Base-by-base conservation (phyloP, 1,140 invertebrate genomes). In the Solen grandis region DNA sequence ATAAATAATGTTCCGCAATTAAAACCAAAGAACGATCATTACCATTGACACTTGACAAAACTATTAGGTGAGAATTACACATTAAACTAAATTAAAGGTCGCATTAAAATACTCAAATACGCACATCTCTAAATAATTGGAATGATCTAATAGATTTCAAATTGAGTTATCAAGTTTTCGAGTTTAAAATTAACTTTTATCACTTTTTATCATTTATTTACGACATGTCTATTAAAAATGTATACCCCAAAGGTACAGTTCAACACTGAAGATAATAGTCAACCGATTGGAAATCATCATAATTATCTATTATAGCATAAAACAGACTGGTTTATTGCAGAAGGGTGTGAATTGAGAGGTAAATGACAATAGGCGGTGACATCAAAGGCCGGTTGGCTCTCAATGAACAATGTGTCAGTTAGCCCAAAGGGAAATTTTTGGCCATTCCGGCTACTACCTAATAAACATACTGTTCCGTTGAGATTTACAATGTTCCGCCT, bases 271-370 rank as follows among this genome's bases (percentile, higher is more conserved):
- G n/a, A n/a, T n/a, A n/a, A n/a, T n/a, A n/a, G n/a, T 13, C 22
- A 31, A 60, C 60, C 57, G 22, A 69, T 46, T 3, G 5, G 22
- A 65, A n/a, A 35, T 33, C 31, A 50, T 33, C 63, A 41, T 78
- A 78, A 78, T 78, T 78, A 78, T 78, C 75, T 68, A 25, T 78
- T 78, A 46, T 78, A 27, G 31, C 62, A 78, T 78, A 78, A 78
- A 78, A 68, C 50, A 59, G 63, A 60, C 65, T 65, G 66, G 19
- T 78, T 78, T 55, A 78, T 78, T 54, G 52, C 54, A 10, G 27
- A 68, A 78, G 69, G 41, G 75, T 78, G 75, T 35, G 75, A 78
- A 38, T n/a, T 27, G 63, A 35, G 1, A 35, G 59, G 41, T 60
- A 60, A 78, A 78, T 29, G 65, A 38, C 63, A 22, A 29, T 69